These are phyloP conservation scores for Clarias platycephalus DNA, from an alignment of 2,797 vertebrate genomes.

Conservation along the genomic window DNA sequence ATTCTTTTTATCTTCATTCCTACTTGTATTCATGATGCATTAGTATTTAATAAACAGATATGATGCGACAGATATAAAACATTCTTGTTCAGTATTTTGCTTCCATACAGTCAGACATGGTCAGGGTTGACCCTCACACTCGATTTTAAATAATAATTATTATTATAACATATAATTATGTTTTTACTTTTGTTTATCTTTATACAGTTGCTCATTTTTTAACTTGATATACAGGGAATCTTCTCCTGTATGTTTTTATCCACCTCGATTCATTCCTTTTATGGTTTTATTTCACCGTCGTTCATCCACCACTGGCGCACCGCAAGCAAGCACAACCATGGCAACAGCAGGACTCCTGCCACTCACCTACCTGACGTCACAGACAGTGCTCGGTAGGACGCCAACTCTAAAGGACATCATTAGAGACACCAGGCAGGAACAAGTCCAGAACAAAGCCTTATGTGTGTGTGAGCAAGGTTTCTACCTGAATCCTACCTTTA, in stretches of 20 bases:
- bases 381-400: conserved; percentile 5
- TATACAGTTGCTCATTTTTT: fast-evolving
- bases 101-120: background rate
- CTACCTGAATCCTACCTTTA: background rate
- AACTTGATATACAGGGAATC: background rate
- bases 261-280: too few relatives aligned
- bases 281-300: background rate
- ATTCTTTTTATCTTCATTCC: background rate
- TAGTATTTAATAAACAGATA: background rate
- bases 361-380: conserved; percentile 42
- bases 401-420: conserved; percentile 13
- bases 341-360: conserved; percentile 48
- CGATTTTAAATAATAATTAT: background rate
- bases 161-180: background rate
- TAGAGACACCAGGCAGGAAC: background rate
- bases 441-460: background rate
- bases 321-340: conserved; percentile 38
- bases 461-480: background rate
- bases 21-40: background rate
- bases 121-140: background rate
- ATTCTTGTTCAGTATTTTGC: background rate
- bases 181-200: background rate
- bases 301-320: background rate
- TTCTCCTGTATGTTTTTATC: background rate
- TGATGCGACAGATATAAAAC: too few relatives aligned